A percentile compares a stretch with the other conserved stretches of the same genome.
These are phyloP conservation scores for Notocelia uddmanniana DNA, from an alignment of 2,888 invertebrate species.

Conservation along the genomic window DNA sequence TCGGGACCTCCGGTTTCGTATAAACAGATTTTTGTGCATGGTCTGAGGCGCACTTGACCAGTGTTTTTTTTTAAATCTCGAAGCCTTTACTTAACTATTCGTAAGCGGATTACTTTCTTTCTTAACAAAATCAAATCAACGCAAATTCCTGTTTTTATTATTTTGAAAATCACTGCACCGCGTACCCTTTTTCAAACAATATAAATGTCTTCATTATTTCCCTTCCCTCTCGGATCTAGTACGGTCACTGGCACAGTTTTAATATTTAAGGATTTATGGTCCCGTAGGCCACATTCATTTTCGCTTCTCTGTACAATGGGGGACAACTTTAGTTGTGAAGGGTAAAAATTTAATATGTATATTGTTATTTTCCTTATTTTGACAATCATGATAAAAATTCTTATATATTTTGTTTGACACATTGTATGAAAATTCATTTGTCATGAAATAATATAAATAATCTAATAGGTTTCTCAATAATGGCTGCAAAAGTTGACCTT, in stretches of 20 bases:
- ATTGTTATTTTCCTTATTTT: neutral
- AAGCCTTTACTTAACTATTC: no score
- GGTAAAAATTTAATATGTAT: neutral
- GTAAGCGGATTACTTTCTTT: no score
- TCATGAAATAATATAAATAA: no score
- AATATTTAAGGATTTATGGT: slow-evolving; percentile 80
- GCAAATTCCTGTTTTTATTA: neutral
- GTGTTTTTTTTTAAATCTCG: no score
- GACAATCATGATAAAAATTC: neutral
- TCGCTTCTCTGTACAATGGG: slow-evolving; percentile 64
- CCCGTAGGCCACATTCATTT: slow-evolving; percentile 78
- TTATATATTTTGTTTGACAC: no score
- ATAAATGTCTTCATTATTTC: slow-evolving; percentile 66
- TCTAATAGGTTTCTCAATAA: no score
- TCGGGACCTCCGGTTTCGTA: no score
- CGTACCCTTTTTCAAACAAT: slow-evolving; percentile 52
- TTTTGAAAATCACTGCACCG: slow-evolving; percentile 47
- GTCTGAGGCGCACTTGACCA: no score
- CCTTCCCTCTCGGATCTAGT: slow-evolving; percentile 52
- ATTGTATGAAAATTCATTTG: no score
- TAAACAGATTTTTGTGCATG: no score
- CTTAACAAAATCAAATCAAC: neutral
- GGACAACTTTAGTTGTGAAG: slow-evolving; percentile 56
- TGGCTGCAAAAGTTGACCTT: no score
- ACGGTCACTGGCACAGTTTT: slow-evolving; percentile 74